phyloP scores from a whole-genome alignment of 2,113 vertebrate genomes.

The Tricholaema leucomelas region DNA sequence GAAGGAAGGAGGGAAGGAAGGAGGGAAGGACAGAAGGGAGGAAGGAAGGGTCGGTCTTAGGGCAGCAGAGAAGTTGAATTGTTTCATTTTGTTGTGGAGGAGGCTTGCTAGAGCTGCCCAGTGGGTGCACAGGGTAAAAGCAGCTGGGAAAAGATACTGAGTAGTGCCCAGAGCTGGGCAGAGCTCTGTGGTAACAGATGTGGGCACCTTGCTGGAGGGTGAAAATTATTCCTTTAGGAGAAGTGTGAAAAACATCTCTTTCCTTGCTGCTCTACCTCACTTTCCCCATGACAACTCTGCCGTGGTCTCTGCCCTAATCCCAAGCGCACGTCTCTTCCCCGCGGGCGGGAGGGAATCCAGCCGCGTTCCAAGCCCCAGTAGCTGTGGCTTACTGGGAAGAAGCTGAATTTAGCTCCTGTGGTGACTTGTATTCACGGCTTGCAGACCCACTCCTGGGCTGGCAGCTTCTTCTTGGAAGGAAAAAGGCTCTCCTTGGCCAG shows the following conservation, averaged over 20 bases:
- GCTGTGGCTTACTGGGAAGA: not conserved
- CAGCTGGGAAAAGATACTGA: accelerated
- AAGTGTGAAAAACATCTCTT: not conserved
- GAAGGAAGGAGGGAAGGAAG: not conserved
- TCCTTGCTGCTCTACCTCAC: not conserved
- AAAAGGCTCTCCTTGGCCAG: not conserved
- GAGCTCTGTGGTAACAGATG: not conserved
- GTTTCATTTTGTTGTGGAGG: not conserved
- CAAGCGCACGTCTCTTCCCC: not conserved
- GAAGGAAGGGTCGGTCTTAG: not conserved
- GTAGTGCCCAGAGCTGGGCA: not conserved
- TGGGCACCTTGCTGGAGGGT: not conserved
- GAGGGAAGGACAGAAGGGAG: not conserved
- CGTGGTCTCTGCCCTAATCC: not conserved
- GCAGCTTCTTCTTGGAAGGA: not conserved
- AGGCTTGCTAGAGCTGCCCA: not conserved
- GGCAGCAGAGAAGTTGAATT: not conserved
- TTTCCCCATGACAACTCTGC: not conserved
- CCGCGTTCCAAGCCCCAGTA: not conserved
- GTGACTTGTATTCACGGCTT: not conserved
- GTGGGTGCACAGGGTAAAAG: not conserved
- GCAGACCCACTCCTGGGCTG: not conserved
- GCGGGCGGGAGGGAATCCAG: not conserved
- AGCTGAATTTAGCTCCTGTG: not conserved
- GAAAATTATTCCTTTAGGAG: not conserved